Evolutionary conservation across 1,140 invertebrate species (phyloP).

Genomic region (Coenobita brevimanus): DNA sequence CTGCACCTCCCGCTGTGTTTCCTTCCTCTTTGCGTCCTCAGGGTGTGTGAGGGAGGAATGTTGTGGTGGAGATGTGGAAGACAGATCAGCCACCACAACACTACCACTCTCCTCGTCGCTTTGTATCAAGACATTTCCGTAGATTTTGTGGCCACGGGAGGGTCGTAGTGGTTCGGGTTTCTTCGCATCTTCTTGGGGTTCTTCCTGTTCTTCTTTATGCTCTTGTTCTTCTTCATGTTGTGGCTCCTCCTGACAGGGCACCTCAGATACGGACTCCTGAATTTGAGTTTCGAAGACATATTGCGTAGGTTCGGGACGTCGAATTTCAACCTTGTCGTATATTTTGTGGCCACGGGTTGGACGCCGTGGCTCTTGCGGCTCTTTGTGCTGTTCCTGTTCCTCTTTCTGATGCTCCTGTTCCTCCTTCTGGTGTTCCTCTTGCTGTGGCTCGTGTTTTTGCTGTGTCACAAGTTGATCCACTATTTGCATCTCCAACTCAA

Average conservation of each 20-base stretch:
- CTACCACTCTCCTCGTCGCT: neutral
- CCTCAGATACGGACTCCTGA: neutral
- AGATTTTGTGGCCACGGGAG: conserved; percentile 45
- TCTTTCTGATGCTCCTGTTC: too few relatives aligned
- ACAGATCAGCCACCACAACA: conserved; percentile 9
- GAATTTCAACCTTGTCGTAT: conserved; percentile 20
- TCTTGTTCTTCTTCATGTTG: neutral
- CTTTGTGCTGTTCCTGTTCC: neutral
- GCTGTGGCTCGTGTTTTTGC: neutral
- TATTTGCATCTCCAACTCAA: too few relatives aligned
- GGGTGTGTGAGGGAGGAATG: neutral
- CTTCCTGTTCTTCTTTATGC: neutral
- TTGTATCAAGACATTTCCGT: conserved; percentile 38
- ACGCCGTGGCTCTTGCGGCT: conserved; percentile 8
- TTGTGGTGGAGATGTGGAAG: neutral
- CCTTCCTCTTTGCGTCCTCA: conserved; percentile 8
- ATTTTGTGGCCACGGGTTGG: conserved; percentile 39
- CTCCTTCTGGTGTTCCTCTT: neutral
- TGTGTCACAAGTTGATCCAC: too few relatives aligned
- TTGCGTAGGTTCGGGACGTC: neutral
- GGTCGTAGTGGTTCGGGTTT: neutral
- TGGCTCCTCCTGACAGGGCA: neutral
- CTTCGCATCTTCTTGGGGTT: neutral
- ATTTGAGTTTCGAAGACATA: conserved; percentile 6
- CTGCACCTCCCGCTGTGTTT: neutral